phyloP scores from a whole-genome alignment of 2,113 vertebrate genomes.

The Charina bottae region DNA sequence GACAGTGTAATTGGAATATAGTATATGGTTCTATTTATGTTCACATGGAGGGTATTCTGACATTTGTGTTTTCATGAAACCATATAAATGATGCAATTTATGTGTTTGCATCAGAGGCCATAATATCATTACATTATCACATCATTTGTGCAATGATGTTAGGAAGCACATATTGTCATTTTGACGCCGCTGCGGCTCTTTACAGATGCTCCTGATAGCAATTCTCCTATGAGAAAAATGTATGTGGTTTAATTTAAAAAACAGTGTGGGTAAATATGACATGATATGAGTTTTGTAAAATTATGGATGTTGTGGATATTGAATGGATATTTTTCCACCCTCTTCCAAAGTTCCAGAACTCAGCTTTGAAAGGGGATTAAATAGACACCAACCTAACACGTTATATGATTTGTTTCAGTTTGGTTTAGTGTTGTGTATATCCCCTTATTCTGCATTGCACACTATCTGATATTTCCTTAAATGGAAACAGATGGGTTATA shows the following conservation, averaged over 20 bases:
- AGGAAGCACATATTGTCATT: not conserved
- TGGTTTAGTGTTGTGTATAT: not conserved
- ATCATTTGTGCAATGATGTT: not conserved
- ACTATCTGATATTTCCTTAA: not conserved
- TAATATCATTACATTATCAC: not conserved
- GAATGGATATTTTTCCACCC: not conserved
- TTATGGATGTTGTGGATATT: not conserved
- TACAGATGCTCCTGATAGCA: not conserved
- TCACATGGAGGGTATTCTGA: not conserved
- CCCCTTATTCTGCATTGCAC: not conserved
- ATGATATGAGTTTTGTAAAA: not conserved
- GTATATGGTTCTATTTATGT: not conserved
- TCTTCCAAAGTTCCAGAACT: not conserved
- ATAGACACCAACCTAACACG: not conserved
- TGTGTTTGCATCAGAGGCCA: not conserved
- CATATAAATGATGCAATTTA: not conserved
- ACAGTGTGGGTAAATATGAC: not conserved
- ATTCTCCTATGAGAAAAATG: not conserved
- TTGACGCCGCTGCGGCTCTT: not conserved
- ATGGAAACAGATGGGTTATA: not conserved
- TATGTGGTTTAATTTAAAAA: not conserved
- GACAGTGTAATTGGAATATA: not conserved
- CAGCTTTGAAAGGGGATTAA: not conserved
- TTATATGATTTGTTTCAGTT: not conserved
- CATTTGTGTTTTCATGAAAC: not conserved